These are phyloP conservation scores for Crotalus horridus DNA, from an alignment of 2,113 vertebrate species.

Conservation along the genomic window DNA sequence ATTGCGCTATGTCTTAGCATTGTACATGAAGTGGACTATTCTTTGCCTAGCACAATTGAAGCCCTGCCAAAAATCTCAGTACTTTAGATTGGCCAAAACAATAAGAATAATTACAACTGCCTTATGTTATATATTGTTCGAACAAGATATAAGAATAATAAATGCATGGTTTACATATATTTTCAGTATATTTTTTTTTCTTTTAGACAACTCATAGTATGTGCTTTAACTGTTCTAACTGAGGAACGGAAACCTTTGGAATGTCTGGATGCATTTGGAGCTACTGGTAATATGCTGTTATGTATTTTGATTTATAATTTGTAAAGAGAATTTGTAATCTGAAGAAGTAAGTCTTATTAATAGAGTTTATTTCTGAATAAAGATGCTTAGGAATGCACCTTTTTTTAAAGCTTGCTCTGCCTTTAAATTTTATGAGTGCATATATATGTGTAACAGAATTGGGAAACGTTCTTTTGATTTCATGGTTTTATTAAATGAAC, in stretches of 20 bases:
- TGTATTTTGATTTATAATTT: conserved; percentile 13
- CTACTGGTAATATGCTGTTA: conserved; percentile 78
- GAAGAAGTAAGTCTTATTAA: neutral
- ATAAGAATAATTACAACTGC: neutral
- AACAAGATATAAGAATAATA: neutral
- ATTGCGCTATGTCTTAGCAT: neutral
- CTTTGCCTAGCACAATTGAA: neutral
- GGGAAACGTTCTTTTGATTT: neutral
- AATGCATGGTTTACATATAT: neutral
- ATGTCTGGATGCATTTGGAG: conserved; percentile 96
- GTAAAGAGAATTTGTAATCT: neutral
- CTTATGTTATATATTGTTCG: neutral
- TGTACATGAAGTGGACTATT: neutral
- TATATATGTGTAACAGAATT: neutral
- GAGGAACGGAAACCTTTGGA: conserved; percentile 87
- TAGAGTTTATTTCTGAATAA: neutral
- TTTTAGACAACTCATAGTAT: conserved; percentile 91
- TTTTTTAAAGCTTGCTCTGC: neutral
- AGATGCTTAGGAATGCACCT: neutral
- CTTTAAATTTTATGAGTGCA: neutral
- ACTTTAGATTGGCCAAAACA: neutral
- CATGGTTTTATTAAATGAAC: neutral
- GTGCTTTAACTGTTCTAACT: conserved; percentile 83
- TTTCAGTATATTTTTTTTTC: neutral
- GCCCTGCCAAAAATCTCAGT: neutral